Evolutionary conservation across 2,888 invertebrate species (phyloP), one percentile per base, ranked within the genome.

Genomic region (Eubasilissa splendida): DNA sequence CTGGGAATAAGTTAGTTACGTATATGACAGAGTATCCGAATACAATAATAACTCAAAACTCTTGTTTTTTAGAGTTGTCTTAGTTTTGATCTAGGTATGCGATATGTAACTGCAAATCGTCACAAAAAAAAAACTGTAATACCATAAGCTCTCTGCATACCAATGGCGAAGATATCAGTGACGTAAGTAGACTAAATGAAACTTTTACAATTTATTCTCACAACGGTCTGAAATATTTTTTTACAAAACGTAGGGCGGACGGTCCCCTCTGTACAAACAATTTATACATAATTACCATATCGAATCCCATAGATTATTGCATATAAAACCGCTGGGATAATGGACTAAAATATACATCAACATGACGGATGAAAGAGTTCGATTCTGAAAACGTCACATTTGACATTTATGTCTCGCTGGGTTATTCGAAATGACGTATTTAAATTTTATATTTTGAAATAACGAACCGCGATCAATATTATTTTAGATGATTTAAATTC

Each of bases 241-340:
- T 63, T 63, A 33, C n/a, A 12, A 9, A 63, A 10, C 31, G 63
- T 1, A 12, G 63, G 63, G 12, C 11, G 9, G 42, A 22, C 14
- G 33, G 31, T 60, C 77, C 77, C 77, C 71, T 50, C 42, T 73
- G 56, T 73, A 56, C 65, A 73, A 79, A 79, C 79, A 79, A 65
- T 79, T 79, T 79, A 74, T 65, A 14, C 22, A n/a, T 63, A 22
- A 79, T 79, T 82, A 82, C 82, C 82, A 82, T 82, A 82, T 77
- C 80, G 77, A 82, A 82, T 82, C 79, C 74, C 68, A 80, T 80
- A 74, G 82, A 82, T 82, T 77, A 80, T 80, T 63, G 77, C 75
- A 82, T 82, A 60, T 77, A 66, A 80, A 82, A 82, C 82, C 80
- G 60, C 80, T 50, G 54, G 74, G 53, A 79, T 71, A 71, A 71